Base-by-base conservation (phyloP, 2,797 vertebrate species). In the Sibirionetta formosa region DNA sequence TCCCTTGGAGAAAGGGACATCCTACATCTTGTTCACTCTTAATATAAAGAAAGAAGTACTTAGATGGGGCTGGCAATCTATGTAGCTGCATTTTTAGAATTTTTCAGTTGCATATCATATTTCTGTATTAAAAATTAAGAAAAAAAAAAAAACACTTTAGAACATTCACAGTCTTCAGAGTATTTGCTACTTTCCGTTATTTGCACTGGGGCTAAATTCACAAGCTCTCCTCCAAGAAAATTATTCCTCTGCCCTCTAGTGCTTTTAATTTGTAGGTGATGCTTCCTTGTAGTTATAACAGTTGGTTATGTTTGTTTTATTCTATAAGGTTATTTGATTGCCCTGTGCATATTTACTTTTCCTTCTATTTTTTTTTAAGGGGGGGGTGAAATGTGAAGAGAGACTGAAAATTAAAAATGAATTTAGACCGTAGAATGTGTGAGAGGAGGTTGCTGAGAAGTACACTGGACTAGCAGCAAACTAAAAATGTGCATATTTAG, bases 141-240 rank as follows among this genome's bases (percentile, higher is more conserved):
- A 14, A 42, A 14, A 23, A 58, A 26, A 58, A 26, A 26, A 35
- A 35, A 36, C 20, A n/a, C 22, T 7, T 14, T 44, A 63, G 18
- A 89, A 64, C 13, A 64, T 73, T 22, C 6, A 10, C 6, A 3
- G 76, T 88, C 13, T 75, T 82, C 27, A 79, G 40, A 87, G 11
- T 4, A 24, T 86, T 91, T 93, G 7, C 38, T 87, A 11, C 56
- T 18, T 86, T 38, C 51, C 0, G 0, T 71, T 94, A 54, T 57
- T 91, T 91, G 38, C 54, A 94, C 20, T 19, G 23, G 33, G 31
- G n/a, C 64, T 90, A 42, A 90, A 87, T 65, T 89, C 50, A 80
- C 14, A 65, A 70, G 24, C 17, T 87, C 10, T 86, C 68, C 31
- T 82, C 14, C 42, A 27, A 46, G 42, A 75, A 60, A 15, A 61